These are phyloP conservation scores for Dascyllus trimaculatus DNA, from an alignment of 2,113 vertebrate species.

Conservation along the genomic window DNA sequence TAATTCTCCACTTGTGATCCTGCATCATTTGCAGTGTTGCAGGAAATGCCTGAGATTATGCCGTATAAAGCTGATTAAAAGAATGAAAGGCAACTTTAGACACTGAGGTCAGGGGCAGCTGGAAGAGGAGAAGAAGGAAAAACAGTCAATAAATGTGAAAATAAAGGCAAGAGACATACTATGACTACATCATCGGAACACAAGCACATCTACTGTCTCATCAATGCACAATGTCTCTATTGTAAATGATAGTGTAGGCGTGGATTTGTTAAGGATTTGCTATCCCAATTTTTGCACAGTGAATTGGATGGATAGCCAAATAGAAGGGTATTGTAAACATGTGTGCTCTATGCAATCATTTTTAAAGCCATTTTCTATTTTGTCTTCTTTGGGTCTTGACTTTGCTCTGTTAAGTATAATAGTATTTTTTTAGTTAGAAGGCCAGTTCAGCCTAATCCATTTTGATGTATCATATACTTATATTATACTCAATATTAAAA, in stretches of 20 bases:
- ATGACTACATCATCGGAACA: conserved; percentile 35
- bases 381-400: not conserved
- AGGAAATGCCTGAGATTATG: conserved; percentile 39
- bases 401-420: conserved; percentile 14
- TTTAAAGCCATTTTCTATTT: conserved; percentile 29
- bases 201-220: conserved; percentile 66
- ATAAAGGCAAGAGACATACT: conserved; percentile 32
- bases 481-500: not conserved
- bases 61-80: conserved; percentile 56
- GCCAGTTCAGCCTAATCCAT: conserved; percentile 36
- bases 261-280: conserved; percentile 72
- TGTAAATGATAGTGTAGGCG: conserved; percentile 67
- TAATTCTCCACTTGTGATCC: conserved; percentile 52
- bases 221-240: conserved; percentile 68
- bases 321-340: conserved; percentile 38
- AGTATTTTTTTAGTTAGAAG: conserved; percentile 12
- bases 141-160: conserved; percentile 45
- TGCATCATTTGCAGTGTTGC: conserved; percentile 33
- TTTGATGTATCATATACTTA: conserved; percentile 30
- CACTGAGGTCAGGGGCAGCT: conserved; percentile 18
- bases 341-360: conserved; percentile 27
- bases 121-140: conserved; percentile 17
- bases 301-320: conserved; percentile 42
- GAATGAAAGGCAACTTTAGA: conserved; percentile 48
- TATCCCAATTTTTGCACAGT: conserved; percentile 53